Evolutionary conservation across 2,888 invertebrate genomes (phyloP).

Genomic region (Tethea ocularis): DNA sequence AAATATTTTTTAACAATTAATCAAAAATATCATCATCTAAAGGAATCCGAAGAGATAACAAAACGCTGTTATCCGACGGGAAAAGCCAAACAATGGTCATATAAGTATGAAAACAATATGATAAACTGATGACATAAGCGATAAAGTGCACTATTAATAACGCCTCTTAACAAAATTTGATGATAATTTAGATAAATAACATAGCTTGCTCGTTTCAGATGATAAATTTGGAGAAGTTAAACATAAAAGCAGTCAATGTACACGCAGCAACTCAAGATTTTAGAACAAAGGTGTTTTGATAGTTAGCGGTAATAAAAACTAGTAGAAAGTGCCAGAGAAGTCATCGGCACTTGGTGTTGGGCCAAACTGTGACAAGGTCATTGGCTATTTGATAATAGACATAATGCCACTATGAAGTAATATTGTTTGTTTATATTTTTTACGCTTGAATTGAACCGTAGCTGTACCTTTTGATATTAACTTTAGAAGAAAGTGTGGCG

Average conservation of each 20-base stretch:
- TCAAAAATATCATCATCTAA: background rate
- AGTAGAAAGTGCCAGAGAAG: conserved; percentile 75
- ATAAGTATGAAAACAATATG: conserved; percentile 45
- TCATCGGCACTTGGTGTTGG: conserved; percentile 76
- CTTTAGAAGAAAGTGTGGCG: background rate
- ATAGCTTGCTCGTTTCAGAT: conserved; percentile 27
- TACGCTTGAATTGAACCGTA: conserved; percentile 18
- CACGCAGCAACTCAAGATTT: conserved; percentile 25
- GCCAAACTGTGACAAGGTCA: conserved; percentile 80
- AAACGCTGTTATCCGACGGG: conserved; percentile 13
- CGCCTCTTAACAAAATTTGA: background rate
- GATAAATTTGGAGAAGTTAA: conserved; percentile 14
- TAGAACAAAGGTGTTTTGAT: conserved; percentile 19
- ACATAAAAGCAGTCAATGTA: conserved; percentile 45
- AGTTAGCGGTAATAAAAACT: conserved; percentile 57
- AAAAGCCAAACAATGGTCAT: conserved; percentile 35
- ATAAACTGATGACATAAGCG: conserved; percentile 41
- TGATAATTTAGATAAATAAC: background rate
- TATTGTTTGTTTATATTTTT: conserved; percentile 77
- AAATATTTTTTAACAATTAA: background rate
- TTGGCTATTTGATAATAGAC: conserved; percentile 72
- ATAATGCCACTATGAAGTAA: conserved; percentile 66
- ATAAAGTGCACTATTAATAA: conserved; percentile 44
- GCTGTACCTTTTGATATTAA: background rate
- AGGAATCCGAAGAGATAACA: background rate